A percentile compares a stretch with the other conserved stretches of the same genome.
Conservation (phyloP, 2,797 vertebrate species). For the Leuciscus waleckii region DNA sequence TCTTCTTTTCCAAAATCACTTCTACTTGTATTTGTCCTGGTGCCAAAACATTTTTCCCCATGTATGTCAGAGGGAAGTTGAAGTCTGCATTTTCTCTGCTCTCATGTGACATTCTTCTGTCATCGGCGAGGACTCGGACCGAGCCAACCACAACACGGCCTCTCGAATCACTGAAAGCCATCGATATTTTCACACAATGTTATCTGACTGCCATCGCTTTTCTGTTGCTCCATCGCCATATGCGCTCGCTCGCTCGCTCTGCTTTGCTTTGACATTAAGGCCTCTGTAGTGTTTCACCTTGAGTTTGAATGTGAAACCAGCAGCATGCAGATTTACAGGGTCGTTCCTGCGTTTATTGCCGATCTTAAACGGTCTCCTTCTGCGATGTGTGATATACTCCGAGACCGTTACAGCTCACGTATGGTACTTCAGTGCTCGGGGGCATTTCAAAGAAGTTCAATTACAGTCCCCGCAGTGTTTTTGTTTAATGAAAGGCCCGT, state of each 20-base stretch:
- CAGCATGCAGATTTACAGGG: not conserved
- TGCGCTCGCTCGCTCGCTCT: not conserved
- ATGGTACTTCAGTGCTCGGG: constrained; percentile 67
- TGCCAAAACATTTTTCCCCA: constrained; percentile 70
- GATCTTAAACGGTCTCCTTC: constrained; percentile 66
- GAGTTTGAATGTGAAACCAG: constrained; percentile 28
- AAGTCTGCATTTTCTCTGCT: constrained; percentile 66
- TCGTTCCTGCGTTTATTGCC: constrained; percentile 73
- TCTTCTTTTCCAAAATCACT: constrained; percentile 63
- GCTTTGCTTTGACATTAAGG: constrained; percentile 3
- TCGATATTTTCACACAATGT: constrained; percentile 61
- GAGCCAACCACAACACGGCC: constrained; percentile 74
- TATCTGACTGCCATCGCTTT: constrained; percentile 52
- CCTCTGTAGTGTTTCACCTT: constrained; percentile 29
- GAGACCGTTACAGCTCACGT: constrained; percentile 54
- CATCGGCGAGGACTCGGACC: constrained; percentile 42
- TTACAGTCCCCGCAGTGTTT: constrained; percentile 71
- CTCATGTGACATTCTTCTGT: constrained; percentile 43
- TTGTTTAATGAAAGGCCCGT: constrained; percentile 69
- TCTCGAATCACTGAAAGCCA: constrained; percentile 60
- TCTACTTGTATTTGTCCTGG: constrained; percentile 63
- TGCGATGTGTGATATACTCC: constrained; percentile 51
- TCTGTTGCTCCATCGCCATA: not conserved
- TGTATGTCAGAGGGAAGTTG: constrained; percentile 70
- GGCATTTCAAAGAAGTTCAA: constrained; percentile 71